Base-by-base conservation (phyloP, 2,113 vertebrate genomes). In the Rhea americana region DNA sequence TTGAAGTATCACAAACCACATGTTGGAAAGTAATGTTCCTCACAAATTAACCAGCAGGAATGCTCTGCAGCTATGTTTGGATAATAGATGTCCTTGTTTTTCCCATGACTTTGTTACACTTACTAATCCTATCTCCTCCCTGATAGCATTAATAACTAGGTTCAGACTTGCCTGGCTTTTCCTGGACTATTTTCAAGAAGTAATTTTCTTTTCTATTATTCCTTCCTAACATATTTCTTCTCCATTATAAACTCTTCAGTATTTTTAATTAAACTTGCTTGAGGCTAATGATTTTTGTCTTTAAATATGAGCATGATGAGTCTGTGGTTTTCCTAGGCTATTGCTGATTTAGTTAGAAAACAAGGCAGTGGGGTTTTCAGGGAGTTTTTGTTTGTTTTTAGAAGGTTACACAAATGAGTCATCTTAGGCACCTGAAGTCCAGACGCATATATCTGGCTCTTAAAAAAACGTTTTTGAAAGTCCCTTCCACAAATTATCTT, bases 121-220 rank as follows among this genome's bases (percentile, higher is more conserved):
- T 77, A 65, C 71, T 17, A 80, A 47, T 87, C 65, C 63, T 75
- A 74, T 92, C 79, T 92, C 68, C 65, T 91, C 76, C 78, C 37
- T 90, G 72, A 77, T 93, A 92, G 56, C 89, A 89, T 85, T 85
- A 95, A 87, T 85, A 71, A 56, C 61, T n/a, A n/a, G n/a, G 89
- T 94, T 95, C 79, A 93, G 87, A 77, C 79, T 87, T 95, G 91
- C n/a, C 67, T 95, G 90, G 72, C 82, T 94, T 93, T 89, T 93
- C 11, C 89, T 95, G 93, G 95, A 95, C 55, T 91, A 61, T 62
- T 89, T 94, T 96, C 95, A 96, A 93, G 67, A 70, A 51, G 65
- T 63, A 93, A 92, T 94, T 92, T 87, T 94, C 37, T 62, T 95
- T 93, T 83, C 35, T 93, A 77, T 89, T 93, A 63, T 87, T 95